phyloP scores from a whole-genome alignment of 2,797 vertebrate species.

The Aulostomus chinensis region DNA sequence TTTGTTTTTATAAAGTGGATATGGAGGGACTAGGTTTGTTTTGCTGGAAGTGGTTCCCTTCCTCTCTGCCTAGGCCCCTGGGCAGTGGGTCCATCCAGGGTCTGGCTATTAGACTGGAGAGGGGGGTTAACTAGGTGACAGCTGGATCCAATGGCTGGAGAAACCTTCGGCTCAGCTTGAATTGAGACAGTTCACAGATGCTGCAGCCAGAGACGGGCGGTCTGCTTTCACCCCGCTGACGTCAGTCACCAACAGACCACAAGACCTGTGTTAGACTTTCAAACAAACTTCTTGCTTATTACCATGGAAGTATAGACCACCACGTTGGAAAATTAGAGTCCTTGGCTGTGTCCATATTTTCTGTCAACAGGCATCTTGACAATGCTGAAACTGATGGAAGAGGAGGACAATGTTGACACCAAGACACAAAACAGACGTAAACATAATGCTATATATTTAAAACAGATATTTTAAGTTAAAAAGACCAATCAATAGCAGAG shows the following conservation, averaged over 20 bases:
- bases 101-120: constrained; percentile 43
- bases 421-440: no score
- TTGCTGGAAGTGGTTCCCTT: constrained; percentile 74
- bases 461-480: no score
- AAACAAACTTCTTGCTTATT: constrained; percentile 67
- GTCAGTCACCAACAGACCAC: constrained; percentile 59
- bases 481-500: no score
- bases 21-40: constrained; percentile 73
- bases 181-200: constrained; percentile 33
- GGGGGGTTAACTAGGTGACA: constrained; percentile 34
- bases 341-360: constrained; percentile 52
- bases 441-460: no score
- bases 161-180: constrained; percentile 30
- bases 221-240: constrained; percentile 61
- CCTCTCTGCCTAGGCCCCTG: constrained; percentile 54
- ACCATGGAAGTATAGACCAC: constrained; percentile 52
- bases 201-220: constrained; percentile 11
- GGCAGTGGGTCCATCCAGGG: constrained; percentile 38
- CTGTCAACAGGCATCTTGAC: constrained; percentile 54
- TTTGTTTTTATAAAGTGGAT: constrained; percentile 72
- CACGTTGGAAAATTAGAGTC: constrained; percentile 66
- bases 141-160: constrained; percentile 33
- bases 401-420: constrained; percentile 1
- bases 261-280: constrained; percentile 55
- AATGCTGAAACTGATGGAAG: constrained; percentile 45